These are phyloP conservation scores for Leptinotarsa texana DNA, from an alignment of 1,140 invertebrate species.

Conservation along the genomic window DNA sequence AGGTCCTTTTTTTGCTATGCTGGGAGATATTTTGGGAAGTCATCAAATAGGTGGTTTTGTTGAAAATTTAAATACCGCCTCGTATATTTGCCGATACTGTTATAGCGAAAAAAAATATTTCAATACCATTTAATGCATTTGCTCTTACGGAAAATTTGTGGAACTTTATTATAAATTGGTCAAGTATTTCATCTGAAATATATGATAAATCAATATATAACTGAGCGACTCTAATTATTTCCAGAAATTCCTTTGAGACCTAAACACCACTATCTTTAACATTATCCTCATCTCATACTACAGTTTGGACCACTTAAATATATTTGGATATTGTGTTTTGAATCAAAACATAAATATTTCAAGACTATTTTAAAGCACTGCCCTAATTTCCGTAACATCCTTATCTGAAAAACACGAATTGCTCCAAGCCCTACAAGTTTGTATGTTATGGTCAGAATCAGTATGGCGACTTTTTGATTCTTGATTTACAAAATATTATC, in stretches of 20 bases:
- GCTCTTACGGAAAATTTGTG: not conserved
- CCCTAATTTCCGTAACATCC: too few species aligned
- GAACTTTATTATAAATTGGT: not conserved
- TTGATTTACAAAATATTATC: too few species aligned
- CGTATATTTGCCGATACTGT: constrained; percentile 37
- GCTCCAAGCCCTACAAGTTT: too few species aligned
- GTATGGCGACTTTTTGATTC: too few species aligned
- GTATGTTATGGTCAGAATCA: too few species aligned
- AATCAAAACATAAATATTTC: not conserved
- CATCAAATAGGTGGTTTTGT: constrained; percentile 38
- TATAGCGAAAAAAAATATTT: constrained; percentile 11
- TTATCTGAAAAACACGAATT: not conserved
- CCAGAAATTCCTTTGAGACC: not conserved
- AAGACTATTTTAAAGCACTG: too few species aligned
- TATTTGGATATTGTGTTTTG: not conserved
- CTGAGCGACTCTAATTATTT: not conserved
- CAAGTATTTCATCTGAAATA: not conserved
- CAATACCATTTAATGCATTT: not conserved
- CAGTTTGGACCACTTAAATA: constrained; percentile 4
- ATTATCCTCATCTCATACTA: not conserved
- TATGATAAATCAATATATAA: not conserved
- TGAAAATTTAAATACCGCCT: constrained; percentile 34
- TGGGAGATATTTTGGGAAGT: constrained; percentile 37
- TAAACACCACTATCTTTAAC: not conserved
- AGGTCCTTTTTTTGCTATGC: constrained; percentile 25